phyloP scores from a whole-genome alignment of 2,888 invertebrate species.

The Phengaris arion region DNA sequence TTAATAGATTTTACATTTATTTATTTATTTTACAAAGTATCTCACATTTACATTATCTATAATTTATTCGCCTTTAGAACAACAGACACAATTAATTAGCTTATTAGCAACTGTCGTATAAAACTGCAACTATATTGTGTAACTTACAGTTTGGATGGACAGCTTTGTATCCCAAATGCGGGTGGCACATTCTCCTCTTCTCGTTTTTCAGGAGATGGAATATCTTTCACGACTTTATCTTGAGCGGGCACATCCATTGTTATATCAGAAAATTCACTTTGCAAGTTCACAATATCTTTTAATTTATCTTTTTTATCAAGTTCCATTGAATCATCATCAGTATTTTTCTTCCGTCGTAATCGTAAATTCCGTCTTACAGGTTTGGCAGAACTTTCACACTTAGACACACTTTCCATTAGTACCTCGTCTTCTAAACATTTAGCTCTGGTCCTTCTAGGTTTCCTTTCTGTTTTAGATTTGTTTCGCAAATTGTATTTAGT shows the following conservation, averaged over 20 bases:
- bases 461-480: slow-evolving; percentile 40
- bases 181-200: slow-evolving; percentile 59
- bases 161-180: slow-evolving; percentile 56
- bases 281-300: slow-evolving; percentile 65
- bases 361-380: slow-evolving; percentile 52
- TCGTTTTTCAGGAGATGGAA: slow-evolving; percentile 59
- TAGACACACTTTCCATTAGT: slow-evolving; percentile 46
- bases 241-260: slow-evolving; percentile 58
- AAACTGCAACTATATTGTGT: too few species aligned
- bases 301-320: slow-evolving; percentile 47
- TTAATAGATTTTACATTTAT: too few species aligned
- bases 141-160: slow-evolving; percentile 64
- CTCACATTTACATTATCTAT: too few species aligned
- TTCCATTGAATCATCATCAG: slow-evolving; percentile 45
- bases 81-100: too few species aligned
- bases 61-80: too few species aligned
- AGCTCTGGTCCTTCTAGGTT: slow-evolving; percentile 32
- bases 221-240: slow-evolving; percentile 53
- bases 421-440: slow-evolving; percentile 43
- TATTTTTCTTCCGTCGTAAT: slow-evolving; percentile 52
- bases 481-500: slow-evolving; percentile 59
- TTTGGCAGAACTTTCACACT: slow-evolving; percentile 47
- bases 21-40: too few species aligned
- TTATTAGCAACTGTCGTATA: too few species aligned
- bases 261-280: slow-evolving; percentile 64